Conservation (phyloP, 2,113 vertebrate species). For the Myotis yumanensis region DNA sequence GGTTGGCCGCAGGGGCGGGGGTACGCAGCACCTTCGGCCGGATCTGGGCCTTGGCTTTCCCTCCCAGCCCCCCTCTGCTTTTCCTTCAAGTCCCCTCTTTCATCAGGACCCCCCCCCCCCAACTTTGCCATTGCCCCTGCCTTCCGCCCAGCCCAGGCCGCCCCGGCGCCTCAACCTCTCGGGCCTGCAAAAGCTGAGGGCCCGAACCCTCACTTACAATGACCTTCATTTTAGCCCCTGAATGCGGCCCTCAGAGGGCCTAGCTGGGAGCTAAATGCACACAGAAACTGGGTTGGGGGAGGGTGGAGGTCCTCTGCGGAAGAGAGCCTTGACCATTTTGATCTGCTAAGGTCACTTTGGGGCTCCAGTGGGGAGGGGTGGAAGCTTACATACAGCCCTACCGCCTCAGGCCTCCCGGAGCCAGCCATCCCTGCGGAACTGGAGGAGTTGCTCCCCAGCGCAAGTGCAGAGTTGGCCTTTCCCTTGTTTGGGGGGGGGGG, state of each 20-base stretch:
- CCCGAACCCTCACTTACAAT: conserved; percentile 83
- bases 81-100: conserved; percentile 63
- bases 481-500: background rate
- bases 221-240: conserved; percentile 87
- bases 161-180: conserved; percentile 63
- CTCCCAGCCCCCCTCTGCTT: conserved; percentile 57
- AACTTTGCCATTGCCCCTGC: conserved; percentile 43
- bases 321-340: conserved; percentile 71
- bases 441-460: background rate
- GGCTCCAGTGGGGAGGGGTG: conserved; percentile 16
- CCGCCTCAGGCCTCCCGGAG: background rate
- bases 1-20: conserved; percentile 89
- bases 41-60: conserved; percentile 78
- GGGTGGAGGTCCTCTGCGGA: background rate
- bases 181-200: conserved; percentile 75
- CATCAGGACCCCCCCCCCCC: conserved; percentile 68
- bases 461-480: background rate
- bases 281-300: conserved; percentile 34
- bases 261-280: conserved; percentile 60
- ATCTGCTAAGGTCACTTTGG: conserved; percentile 69
- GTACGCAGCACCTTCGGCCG: conserved; percentile 88
- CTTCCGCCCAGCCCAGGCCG: conserved; percentile 53
- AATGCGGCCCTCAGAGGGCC: conserved; percentile 73
- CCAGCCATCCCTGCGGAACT: background rate
- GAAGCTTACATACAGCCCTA: background rate